Percentiles rank a stretch among this genome's conserved stretches.
phyloP scores from a whole-genome alignment of 2,113 vertebrate genomes.

The Ptilonorhynchus violaceus region DNA sequence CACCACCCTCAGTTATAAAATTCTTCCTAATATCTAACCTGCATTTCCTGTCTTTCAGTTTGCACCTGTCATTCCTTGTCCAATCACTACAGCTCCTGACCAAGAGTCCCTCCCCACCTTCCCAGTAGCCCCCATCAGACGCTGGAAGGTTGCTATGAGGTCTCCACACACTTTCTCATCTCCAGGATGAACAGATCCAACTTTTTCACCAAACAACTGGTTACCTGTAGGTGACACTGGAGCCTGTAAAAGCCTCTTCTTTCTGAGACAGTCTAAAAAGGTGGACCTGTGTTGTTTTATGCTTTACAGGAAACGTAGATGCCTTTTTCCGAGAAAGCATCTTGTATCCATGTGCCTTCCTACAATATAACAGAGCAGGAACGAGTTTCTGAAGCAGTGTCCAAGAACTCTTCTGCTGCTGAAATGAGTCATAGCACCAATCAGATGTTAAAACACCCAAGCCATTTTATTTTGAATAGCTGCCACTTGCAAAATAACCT shows the following conservation, averaged over 20 bases:
- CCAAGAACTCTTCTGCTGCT: not conserved
- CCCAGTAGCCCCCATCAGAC: not conserved
- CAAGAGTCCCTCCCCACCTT: not conserved
- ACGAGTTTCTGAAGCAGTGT: not conserved
- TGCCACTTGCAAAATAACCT: not conserved
- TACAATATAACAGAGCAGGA: not conserved
- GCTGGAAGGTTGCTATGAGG: not conserved
- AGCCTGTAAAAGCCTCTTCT: not conserved
- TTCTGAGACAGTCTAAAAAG: not conserved
- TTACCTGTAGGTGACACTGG: not conserved
- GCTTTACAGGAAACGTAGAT: not conserved
- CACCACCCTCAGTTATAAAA: too few relatives aligned
- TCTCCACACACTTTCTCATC: not conserved
- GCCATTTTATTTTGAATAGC: not conserved
- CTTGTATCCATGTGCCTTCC: not conserved
- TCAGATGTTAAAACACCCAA: not conserved
- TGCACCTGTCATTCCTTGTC: not conserved
- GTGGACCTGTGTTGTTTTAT: not conserved
- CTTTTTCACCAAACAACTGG: not conserved
- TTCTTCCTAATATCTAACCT: not conserved
- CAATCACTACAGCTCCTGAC: not conserved
- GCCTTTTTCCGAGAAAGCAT: not conserved
- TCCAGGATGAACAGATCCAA: not conserved
- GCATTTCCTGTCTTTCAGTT: not conserved
- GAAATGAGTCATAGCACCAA: not conserved